Evolutionary conservation across 2,888 invertebrate species (phyloP).

Genomic region (Oxycera nigricornis): DNA sequence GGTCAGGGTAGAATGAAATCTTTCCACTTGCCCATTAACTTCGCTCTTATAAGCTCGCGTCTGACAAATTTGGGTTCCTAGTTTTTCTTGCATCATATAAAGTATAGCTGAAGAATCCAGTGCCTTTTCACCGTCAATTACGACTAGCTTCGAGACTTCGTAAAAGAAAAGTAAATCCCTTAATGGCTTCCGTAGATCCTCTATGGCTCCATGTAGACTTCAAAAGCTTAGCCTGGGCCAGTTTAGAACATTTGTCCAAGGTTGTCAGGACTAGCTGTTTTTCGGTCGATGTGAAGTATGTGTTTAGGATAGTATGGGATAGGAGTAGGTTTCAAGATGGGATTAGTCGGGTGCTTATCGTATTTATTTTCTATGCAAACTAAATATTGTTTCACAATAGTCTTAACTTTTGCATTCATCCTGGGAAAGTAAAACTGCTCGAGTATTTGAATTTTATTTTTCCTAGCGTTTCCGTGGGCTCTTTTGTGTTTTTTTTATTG

Average conservation of each 20-base stretch:
- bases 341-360: constrained; percentile 40
- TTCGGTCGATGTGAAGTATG: background rate
- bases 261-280: constrained; percentile 20
- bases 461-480: too few relatives aligned
- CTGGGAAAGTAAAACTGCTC: constrained; percentile 36
- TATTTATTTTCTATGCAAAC: constrained; percentile 2
- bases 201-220: background rate
- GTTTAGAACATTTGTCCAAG: constrained; percentile 35
- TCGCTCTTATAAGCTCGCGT: constrained; percentile 40
- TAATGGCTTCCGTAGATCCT: background rate
- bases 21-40: constrained; percentile 44
- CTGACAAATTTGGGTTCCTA: constrained; percentile 29
- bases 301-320: constrained; percentile 37
- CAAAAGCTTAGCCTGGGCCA: background rate
- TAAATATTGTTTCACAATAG: constrained; percentile 24
- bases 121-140: background rate
- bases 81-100: background rate
- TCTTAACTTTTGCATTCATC: constrained; percentile 21
- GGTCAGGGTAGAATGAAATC: background rate
- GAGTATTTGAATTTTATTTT: too few relatives aligned
- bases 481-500: too few relatives aligned
- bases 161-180: background rate
- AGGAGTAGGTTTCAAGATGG: constrained; percentile 34
- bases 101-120: background rate
- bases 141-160: background rate